These are phyloP conservation scores for Pectinophora gossypiella DNA, from an alignment of 1,140 invertebrate genomes.

Conservation along the genomic window DNA sequence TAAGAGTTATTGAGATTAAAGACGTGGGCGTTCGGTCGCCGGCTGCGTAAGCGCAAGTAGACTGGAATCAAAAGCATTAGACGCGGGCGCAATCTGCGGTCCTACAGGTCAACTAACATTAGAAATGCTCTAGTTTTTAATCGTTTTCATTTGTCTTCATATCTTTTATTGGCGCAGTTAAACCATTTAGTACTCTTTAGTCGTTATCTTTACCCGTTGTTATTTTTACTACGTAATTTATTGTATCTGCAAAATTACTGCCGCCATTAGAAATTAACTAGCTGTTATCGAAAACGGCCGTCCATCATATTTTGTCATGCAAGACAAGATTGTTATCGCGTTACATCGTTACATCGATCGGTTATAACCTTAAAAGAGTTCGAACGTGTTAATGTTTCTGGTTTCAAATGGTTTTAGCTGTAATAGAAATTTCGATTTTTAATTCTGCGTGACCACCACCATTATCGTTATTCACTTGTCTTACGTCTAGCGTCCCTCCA, in stretches of 20 bases:
- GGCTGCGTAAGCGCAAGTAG: neutral
- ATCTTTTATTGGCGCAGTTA: too few relatives aligned
- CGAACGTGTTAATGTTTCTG: too few relatives aligned
- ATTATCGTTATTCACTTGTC: neutral
- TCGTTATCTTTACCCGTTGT: too few relatives aligned
- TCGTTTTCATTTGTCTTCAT: too few relatives aligned
- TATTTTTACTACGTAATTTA: too few relatives aligned
- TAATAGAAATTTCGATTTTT: neutral
- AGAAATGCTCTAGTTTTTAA: too few relatives aligned
- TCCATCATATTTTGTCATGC: conserved; percentile 8
- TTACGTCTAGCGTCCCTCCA: too few relatives aligned
- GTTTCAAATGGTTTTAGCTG: too few relatives aligned
- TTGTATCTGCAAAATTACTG: neutral
- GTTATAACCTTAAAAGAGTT: too few relatives aligned
- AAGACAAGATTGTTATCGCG: conserved; percentile 1
- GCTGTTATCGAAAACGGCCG: neutral
- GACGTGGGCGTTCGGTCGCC: neutral
- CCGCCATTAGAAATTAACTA: neutral
- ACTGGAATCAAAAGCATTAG: neutral
- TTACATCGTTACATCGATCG: neutral
- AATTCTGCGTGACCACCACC: neutral
- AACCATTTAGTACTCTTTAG: too few relatives aligned
- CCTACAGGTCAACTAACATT: too few relatives aligned
- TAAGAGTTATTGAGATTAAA: neutral
- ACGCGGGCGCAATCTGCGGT: too few relatives aligned